These are phyloP conservation scores for Lacerta agilis DNA, from an alignment of 2,797 vertebrate species.

Conservation along the genomic window DNA sequence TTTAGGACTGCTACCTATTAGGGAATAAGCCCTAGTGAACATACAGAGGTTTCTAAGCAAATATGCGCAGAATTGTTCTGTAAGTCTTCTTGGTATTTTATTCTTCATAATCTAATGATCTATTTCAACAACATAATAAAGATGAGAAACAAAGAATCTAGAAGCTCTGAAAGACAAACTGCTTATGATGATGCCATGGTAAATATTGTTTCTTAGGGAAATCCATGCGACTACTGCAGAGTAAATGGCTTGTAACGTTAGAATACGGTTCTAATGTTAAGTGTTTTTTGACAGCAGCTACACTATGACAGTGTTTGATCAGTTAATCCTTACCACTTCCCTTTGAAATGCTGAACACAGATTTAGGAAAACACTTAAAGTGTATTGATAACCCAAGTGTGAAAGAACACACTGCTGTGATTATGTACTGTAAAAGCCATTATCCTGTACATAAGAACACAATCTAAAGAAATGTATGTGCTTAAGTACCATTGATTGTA, in stretches of 20 bases:
- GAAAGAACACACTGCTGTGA: not conserved
- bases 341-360: conserved; percentile 5
- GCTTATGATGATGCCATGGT: not conserved
- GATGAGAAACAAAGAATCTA: not conserved
- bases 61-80: not conserved
- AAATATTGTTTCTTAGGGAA: not conserved
- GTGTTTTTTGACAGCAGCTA: not conserved
- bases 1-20: not conserved
- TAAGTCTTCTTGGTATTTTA: not conserved
- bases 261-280: not conserved
- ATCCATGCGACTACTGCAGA: no score
- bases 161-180: not conserved
- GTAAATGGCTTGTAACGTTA: not conserved
- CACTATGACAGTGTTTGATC: not conserved
- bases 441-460: not conserved
- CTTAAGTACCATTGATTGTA: conserved; percentile 8
- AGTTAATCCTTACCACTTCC: not conserved
- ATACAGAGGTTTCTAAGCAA: not conserved
- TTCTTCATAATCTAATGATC: not conserved
- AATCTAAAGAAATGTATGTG: not conserved
- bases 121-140: not conserved
- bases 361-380: not conserved
- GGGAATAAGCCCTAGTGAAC: not conserved
- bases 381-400: not conserved
- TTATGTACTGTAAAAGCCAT: not conserved